Base-by-base conservation (phyloP, 1,140 invertebrate species). In the Hypsibius dujardini region DNA sequence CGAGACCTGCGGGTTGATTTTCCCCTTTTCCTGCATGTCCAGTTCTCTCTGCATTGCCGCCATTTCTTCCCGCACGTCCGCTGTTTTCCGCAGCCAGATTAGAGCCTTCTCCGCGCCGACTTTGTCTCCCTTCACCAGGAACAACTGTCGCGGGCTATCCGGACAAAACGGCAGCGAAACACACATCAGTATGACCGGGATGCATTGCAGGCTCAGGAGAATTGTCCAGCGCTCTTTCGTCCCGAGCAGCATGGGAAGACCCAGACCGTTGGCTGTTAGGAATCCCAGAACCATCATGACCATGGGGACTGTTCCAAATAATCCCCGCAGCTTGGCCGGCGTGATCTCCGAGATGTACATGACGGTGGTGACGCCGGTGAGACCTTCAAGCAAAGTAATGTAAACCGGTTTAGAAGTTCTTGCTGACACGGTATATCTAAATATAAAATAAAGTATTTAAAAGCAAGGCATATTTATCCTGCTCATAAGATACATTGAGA, bases 291-390 rank as follows among this genome's bases (percentile, higher is more conserved):
- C 50, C 7, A 12, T 12, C 50, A 56, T 56, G 7, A 56, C 50
- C 50, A n/a, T 7, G 7, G 50, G 50, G 7, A 56, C 7, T 7
- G 50, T 56, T n/a, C 50, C 50, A n/a, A n/a, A 7, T 7, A n/a
- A 7, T 12, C 50, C 50, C 7, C 50, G 50, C 50, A 56, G n/a
- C n/a, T 56, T 56, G 7, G 50, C 50, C 7, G 50, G 50, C 7
- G 50, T 56, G 50, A 56, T 56, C 50, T 56, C 50, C 50, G 50
- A 56, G 50, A n/a, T 56, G 50, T 56, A 56, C 7, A 56, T 56
- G n/a, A n/a, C 7, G 7, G 50, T 56, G 50, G n/a, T n/a, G 7
- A 56, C 50, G 50, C 7, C n/a, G n/a, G n/a, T n/a, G 7, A 56
- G 50, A n/a, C 50, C 50, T 28, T 28, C 28, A 28, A 28, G 28